Base-by-base conservation (phyloP, 2,797 vertebrate genomes). In the Pterois miles region DNA sequence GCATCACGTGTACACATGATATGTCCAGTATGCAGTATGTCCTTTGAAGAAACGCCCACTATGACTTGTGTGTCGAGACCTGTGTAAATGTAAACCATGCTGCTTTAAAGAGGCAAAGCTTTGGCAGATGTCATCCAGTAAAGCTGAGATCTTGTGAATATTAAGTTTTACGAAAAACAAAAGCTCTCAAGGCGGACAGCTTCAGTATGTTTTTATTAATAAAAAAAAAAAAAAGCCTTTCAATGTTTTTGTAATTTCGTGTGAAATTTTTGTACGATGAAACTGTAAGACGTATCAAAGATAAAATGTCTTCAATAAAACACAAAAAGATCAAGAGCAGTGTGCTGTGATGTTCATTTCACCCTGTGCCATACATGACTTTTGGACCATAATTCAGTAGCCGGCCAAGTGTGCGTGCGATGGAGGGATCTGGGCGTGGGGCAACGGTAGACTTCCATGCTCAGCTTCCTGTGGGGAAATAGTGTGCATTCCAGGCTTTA, bases 381-480 rank as follows among this genome's bases (percentile, higher is more conserved):
- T 56, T 74, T 65, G 23, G 27, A 10, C 48, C 34, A 29, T 69
- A 52, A 80, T 71, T 84, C 54, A 31, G 80, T 23, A 16, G 80
- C 29, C 5, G 6, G 6, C 56, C 38, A 57, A 62, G 68, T 65
- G 62, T 78, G 84, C 75, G 67, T 89, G 80, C 50, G 76, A 92
- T 76, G 86, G 80, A 78, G 78, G 73, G 82, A 83, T 81, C 79
- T 88, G 91, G 92, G 93, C 75, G 93, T 93, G 79, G 91, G 84
- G 80, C 89, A 18, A 84, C 25, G 75, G 68, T 90, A 74, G 69
- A 85, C 90, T 90, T 93, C 91, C 90, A 86, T 69, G 76, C 80
- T 43, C 48, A 11, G 81, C 83, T 94, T 94, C 94, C 94, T 94
- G 92, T 90, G 81, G 92, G 92, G 94, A 94, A 94, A 94, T 94